Conservation (phyloP, 2,888 invertebrate genomes). For the Hirudinaria manillensis region DNA sequence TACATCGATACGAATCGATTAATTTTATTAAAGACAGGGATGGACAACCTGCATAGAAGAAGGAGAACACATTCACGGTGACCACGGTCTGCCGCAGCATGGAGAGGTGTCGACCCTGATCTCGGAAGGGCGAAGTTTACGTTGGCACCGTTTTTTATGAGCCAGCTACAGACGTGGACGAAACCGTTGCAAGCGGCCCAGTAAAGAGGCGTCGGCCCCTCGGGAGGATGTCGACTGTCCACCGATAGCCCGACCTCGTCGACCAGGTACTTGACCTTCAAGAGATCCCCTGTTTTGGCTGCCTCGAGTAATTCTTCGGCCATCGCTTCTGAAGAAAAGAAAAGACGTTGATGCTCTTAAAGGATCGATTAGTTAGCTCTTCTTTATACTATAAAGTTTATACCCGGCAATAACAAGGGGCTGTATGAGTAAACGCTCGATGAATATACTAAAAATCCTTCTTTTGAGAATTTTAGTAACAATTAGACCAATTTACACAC, state of each 20-base stretch:
- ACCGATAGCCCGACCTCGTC: background rate
- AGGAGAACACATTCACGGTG: slow-evolving; percentile 33
- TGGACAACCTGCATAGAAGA: slow-evolving; percentile 30
- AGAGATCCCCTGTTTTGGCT: slow-evolving; percentile 28
- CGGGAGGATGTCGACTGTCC: slow-evolving; percentile 22
- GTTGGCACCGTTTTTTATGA: slow-evolving; percentile 33
- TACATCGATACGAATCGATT: too few relatives aligned
- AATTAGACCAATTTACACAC: too few relatives aligned
- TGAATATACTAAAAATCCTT: too few relatives aligned
- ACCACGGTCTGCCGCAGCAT: slow-evolving; percentile 35
- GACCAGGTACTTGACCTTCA: slow-evolving; percentile 12
- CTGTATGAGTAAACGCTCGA: background rate
- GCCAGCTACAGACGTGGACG: slow-evolving; percentile 29
- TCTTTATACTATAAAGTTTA: background rate
- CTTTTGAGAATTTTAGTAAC: too few relatives aligned
- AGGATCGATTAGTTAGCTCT: background rate
- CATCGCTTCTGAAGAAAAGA: background rate
- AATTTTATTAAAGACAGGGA: too few relatives aligned
- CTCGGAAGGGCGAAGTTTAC: slow-evolving; percentile 18
- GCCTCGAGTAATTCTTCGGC: slow-evolving; percentile 20
- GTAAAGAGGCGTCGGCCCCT: slow-evolving; percentile 33
- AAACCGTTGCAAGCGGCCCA: slow-evolving; percentile 36
- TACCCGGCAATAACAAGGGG: background rate
- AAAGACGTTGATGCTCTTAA: background rate
- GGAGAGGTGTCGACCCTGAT: slow-evolving; percentile 34